Percentiles rank a stretch among this genome's conserved stretches.
Conservation (phyloP, 2,797 vertebrate species). For the Allobates femoralis region DNA sequence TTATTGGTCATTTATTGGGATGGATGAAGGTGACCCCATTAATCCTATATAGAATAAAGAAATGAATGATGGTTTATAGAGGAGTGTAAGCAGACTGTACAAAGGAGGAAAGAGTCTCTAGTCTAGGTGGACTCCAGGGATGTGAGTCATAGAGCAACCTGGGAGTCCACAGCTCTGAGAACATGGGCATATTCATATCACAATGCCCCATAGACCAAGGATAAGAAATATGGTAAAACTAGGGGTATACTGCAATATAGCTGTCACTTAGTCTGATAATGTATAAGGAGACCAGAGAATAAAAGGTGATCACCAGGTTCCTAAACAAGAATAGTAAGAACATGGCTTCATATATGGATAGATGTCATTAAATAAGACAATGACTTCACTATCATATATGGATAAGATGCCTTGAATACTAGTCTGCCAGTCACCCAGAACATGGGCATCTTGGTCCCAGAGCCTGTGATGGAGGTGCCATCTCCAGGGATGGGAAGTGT, state of each 20-base stretch:
- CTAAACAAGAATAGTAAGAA: too few relatives aligned
- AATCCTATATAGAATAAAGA: background rate
- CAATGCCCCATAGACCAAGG: background rate
- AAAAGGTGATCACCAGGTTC: background rate
- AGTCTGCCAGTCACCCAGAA: background rate
- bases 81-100: background rate
- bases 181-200: background rate
- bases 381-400: background rate
- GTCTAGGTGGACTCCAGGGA: slow-evolving; percentile 23
- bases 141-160: slow-evolving; percentile 20
- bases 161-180: background rate
- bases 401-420: background rate
- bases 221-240: background rate
- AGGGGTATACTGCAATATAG: too few relatives aligned
- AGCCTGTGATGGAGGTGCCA: background rate
- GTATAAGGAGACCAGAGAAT: background rate
- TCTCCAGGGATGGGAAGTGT: background rate
- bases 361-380: too few relatives aligned
- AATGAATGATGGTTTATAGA: background rate
- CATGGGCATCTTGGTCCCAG: background rate
- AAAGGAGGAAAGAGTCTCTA: background rate
- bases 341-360: too few relatives aligned
- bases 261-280: background rate
- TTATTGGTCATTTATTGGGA: background rate
- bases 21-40: slow-evolving; percentile 1